Evolutionary conservation across 2,113 vertebrate species (phyloP), one percentile per base, ranked within the genome.

Genomic region (Chaetodon auriga): DNA sequence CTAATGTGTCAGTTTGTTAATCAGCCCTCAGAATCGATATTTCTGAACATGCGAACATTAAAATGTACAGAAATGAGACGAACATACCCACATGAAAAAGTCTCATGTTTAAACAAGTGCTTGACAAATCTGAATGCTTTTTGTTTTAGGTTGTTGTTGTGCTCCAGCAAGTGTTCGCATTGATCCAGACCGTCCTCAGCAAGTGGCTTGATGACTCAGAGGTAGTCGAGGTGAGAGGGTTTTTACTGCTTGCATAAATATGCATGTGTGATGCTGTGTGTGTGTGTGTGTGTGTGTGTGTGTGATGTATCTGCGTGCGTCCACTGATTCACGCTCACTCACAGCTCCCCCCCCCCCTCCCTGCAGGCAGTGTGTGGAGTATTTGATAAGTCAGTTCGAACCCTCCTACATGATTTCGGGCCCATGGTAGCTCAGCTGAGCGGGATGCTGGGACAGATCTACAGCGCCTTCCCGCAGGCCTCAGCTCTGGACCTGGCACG

Each of bases 361-460:
- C 68, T 60, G 0, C 92, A 99, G 98, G 97, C 98, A 0, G 97
- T 98, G 77, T 99, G 98, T 46, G 97, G 96, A 49, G 96, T 99
- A 75, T 99, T 99, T 80, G 97, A 97, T 87, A 99, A 99, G 92
- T 98, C 97, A 0, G 96, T 99, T 84, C 97, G 97, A 94, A 99
- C 97, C 3, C 96, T 99, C 57, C 93, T 97, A 61, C 96, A 96
- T 82, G 97, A 98, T 81, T 99, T 99, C 86, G 97, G 97, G 36
- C 98, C 98, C 73, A 97, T 99, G 95, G 97, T 99, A 57, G 93
- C 96, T 69, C 97, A 97, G 92, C 95, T 99, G 89, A 97, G 97
- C 19, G 97, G 97, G 94, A 98, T 98, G 97, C 95, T 99, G 92
- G 97, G 97, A 23, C 97, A 97, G 95, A 97, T 99, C 96, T 99